These are phyloP conservation scores for Aulostomus chinensis DNA, from an alignment of 2,797 vertebrate genomes.

Conservation along the genomic window DNA sequence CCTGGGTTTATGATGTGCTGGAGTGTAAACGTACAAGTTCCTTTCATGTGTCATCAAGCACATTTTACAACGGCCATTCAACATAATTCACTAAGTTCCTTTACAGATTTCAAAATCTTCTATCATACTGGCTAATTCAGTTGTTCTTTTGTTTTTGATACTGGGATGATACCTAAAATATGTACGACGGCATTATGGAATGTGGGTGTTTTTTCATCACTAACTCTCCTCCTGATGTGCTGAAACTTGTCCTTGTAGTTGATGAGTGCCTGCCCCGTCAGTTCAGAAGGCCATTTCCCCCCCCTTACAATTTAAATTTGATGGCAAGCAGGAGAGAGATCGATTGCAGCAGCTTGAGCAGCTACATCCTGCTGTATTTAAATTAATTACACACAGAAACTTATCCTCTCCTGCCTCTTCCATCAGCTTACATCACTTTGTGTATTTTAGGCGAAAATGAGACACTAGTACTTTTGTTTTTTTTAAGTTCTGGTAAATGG, in stretches of 20 bases:
- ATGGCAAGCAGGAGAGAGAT: slow-evolving; percentile 61
- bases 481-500: slow-evolving; percentile 25
- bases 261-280: slow-evolving; percentile 40
- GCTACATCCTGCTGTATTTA: slow-evolving; percentile 38
- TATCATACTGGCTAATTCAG: no score
- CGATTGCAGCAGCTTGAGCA: slow-evolving; percentile 52
- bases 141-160: not conserved
- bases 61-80: no score
- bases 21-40: no score
- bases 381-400: slow-evolving; percentile 62
- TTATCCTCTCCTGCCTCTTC: slow-evolving; percentile 33
- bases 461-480: slow-evolving; percentile 17
- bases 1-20: no score
- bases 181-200: not conserved
- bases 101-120: no score
- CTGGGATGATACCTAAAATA: not conserved
- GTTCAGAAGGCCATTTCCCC: slow-evolving; percentile 32
- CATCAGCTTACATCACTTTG: slow-evolving; percentile 45
- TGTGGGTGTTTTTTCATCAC: slow-evolving; percentile 30
- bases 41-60: no score
- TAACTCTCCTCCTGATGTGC: slow-evolving; percentile 24
- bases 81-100: no score
- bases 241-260: slow-evolving; percentile 54
- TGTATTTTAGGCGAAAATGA: slow-evolving; percentile 9
- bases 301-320: slow-evolving; percentile 58